Base-by-base conservation (phyloP, 1,140 invertebrate genomes). In the Mercenaria mercenaria region DNA sequence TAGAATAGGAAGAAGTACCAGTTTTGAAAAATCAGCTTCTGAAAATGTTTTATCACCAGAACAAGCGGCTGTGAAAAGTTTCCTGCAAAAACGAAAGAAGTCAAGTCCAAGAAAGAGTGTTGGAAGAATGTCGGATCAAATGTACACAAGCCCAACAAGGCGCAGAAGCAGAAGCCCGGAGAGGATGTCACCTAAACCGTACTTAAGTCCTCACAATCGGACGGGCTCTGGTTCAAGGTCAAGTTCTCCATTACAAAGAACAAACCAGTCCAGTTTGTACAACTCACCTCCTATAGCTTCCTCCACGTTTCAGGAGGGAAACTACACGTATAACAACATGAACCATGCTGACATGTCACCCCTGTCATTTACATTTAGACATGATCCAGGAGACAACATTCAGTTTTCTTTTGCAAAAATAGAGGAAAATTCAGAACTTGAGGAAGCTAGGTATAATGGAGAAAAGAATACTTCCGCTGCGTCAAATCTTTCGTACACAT, bases 41-140 rank as follows among this genome's bases (percentile, higher is more conserved):
- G 26, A 50, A 18, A 88, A 81, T 47, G 86, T 88, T 88, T 34
- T 88, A 6, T 88, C 86, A 10, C 86, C 86, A 26, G 76, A 88
- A 39, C 86, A 88, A 41, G 20, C 47, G 2, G 86, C 86, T 34
- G 86, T 88, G 20, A 88, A 81, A 79, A 81, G 59, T 18, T 88
- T 88, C 34, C 77, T 88, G 11, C 23, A 81, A 8, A 88, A 81
- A 50, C 37, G 86, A 29, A 87, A 29, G 72, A 77, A 32, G n/a
- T 64, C 52, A 0, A 77, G n/a, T 29, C 47, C 76, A 32, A 56
- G 50, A 79, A 50, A 56, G 1, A 79, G 29, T 29, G 23, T 3
- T 32, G 56, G 20, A 23, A 61, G 34, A 59, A n/a, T 50, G 76
- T 23, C 8, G 10, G 20, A 18, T 50, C 47, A 11, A 23, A 23